Base-by-base conservation (phyloP, 1,140 invertebrate genomes). In the Caenorhabditis brenneri region DNA sequence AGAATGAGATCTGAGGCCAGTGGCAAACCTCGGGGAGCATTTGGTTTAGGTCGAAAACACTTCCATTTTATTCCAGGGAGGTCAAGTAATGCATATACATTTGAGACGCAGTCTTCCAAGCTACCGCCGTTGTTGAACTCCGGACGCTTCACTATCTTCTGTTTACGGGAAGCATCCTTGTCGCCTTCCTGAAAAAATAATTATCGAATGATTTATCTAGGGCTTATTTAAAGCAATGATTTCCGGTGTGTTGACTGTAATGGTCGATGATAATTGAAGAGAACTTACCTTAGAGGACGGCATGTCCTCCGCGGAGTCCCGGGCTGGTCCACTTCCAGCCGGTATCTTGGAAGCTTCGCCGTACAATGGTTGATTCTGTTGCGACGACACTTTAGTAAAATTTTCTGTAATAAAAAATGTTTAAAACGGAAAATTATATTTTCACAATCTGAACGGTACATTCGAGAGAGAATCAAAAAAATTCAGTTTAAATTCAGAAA, bases 11-110 rank as follows among this genome's bases (percentile, higher is more conserved):
- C 85, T 0, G 29, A 16, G 5, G 69, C 31, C n/a, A 78, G 53
- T 29, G 46, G 55, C 19, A 74, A 55, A 22, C 69, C 80, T 16
- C 85, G 81, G 31, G 51, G 81, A 79, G 79, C 78, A 42, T 82
- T 79, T 12, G 58, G 9, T 48, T 58, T 53, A 7, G 82, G 82
- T 24, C 58, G 48, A 51, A 49, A 87, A 53, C 60, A 83, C 15
- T 82, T 69, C 86, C 86, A 87, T 84, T 87, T 87, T 3, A 87
- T 49, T 27, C 86, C 86, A 22, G 48, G 87, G 16, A 87, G 53
- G 16, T 87, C 86, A 9, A 85, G 27, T 58, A 85, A 36, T 7
- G 80, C 24, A 33, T 81, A 79, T 48, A 84, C 82, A 33, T 85
- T 85, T 3, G 84, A 49, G 22, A 48, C 16, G 60, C 84, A 84